These are phyloP conservation scores for Austrolebias charrua DNA, from an alignment of 2,797 vertebrate genomes.

Conservation along the genomic window DNA sequence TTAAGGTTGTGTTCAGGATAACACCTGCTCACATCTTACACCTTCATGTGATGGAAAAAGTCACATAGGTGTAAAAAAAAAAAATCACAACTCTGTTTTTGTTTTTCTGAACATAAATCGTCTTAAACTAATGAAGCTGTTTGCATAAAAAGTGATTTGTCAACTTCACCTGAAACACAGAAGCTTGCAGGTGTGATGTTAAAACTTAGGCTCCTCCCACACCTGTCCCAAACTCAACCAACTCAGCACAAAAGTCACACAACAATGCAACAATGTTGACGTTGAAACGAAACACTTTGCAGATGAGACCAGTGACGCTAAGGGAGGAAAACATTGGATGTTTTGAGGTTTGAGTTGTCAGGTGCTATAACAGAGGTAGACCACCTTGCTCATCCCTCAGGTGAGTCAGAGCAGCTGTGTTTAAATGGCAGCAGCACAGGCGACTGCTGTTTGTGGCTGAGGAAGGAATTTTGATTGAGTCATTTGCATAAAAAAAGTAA, in stretches of 20 bases:
- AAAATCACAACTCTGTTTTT: constrained; percentile 6
- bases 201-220: constrained; percentile 59
- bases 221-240: constrained; percentile 66
- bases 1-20: no score
- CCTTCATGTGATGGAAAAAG: constrained; percentile 12
- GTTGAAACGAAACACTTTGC: not conserved
- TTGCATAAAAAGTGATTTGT: constrained; percentile 62
- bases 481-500: not conserved
- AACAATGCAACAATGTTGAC: constrained; percentile 45
- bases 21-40: no score
- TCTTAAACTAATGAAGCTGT: constrained; percentile 25
- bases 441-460: constrained; percentile 11
- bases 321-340: not conserved
- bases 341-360: constrained; percentile 2
- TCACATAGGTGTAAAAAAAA: constrained; percentile 22
- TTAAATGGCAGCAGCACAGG: constrained; percentile 1
- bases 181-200: constrained; percentile 65
- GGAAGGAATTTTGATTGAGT: constrained; percentile 32
- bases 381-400: constrained; percentile 23
- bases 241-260: constrained; percentile 49
- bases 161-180: constrained; percentile 62
- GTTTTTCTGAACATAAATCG: constrained; percentile 15
- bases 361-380: constrained; percentile 9
- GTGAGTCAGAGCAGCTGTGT: constrained; percentile 26
- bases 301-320: not conserved